Percentiles rank a stretch among this genome's conserved stretches.
Evolutionary conservation across 1,140 invertebrate species (phyloP).

Genomic region (Mactra quadrangularis): DNA sequence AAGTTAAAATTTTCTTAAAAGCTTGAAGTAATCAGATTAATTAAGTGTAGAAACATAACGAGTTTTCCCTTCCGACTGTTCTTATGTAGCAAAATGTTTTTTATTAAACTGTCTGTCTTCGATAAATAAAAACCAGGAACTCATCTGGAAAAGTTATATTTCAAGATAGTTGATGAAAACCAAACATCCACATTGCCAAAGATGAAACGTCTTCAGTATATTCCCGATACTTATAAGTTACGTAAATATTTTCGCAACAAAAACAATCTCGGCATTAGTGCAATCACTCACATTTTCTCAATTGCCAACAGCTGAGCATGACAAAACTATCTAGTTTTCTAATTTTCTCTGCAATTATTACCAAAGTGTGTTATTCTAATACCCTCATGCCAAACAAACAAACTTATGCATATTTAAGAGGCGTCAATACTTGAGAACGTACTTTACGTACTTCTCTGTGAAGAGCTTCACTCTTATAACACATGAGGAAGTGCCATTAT

Average conservation of each 20-base stretch:
- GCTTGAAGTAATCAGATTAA: constrained; percentile 41
- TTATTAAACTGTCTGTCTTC: constrained; percentile 43
- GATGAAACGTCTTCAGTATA: constrained; percentile 23
- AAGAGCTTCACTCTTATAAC: too few relatives aligned
- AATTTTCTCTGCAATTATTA: constrained; percentile 34
- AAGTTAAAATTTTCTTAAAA: constrained; percentile 30
- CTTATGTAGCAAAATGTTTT: constrained; percentile 3
- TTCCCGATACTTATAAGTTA: constrained; percentile 23
- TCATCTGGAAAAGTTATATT: constrained; percentile 45
- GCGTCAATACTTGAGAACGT: not conserved
- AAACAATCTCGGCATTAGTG: constrained; percentile 20
- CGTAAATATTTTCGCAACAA: constrained; percentile 56
- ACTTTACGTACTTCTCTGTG: too few relatives aligned
- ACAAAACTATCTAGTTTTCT: constrained; percentile 12
- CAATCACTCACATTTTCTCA: constrained; percentile 51
- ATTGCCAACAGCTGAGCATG: constrained; percentile 30
- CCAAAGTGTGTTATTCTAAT: constrained; percentile 22
- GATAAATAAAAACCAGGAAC: not conserved
- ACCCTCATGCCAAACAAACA: constrained; percentile 2
- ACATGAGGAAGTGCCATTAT: too few relatives aligned
- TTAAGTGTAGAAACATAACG: not conserved
- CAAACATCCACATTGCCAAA: constrained; percentile 16
- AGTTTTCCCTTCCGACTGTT: constrained; percentile 11
- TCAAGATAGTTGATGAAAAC: constrained; percentile 38
- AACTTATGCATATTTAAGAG: constrained; percentile 17